phyloP scores from a whole-genome alignment of 2,113 vertebrate species.

The Prionailurus bengalensis region DNA sequence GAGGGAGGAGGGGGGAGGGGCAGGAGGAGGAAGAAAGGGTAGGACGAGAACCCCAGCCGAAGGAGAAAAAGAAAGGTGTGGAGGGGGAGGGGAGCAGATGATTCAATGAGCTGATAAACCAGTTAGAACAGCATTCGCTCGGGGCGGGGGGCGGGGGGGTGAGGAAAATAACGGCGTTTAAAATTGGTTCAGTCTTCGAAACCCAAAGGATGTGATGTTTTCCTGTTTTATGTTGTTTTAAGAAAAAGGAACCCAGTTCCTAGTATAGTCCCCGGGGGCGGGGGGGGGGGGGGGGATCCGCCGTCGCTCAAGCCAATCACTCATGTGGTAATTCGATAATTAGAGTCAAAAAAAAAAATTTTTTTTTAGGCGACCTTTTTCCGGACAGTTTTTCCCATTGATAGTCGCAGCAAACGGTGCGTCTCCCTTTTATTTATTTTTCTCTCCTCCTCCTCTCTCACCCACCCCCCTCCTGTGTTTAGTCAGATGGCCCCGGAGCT shows the following conservation, averaged over 20 bases:
- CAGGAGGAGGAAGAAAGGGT: slow-evolving; percentile 40
- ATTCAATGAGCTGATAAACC: slow-evolving; percentile 81
- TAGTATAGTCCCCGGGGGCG: slow-evolving; percentile 58
- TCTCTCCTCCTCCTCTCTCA: not conserved
- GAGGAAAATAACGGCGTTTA: slow-evolving; percentile 68
- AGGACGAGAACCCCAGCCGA: slow-evolving; percentile 45
- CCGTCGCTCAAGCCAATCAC: slow-evolving; percentile 78
- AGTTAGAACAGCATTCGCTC: slow-evolving; percentile 83
- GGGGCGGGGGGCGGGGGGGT: slow-evolving; percentile 34
- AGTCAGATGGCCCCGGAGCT: slow-evolving; percentile 84
- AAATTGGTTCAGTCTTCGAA: slow-evolving; percentile 76
- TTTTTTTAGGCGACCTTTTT: slow-evolving; percentile 83
- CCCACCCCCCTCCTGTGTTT: slow-evolving; percentile 69
- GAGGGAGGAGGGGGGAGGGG: not conserved
- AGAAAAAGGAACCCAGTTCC: slow-evolving; percentile 78
- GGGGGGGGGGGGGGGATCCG: not conserved
- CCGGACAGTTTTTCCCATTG: slow-evolving; percentile 78
- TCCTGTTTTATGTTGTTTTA: slow-evolving; percentile 80
- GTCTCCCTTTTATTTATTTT: slow-evolving; percentile 78
- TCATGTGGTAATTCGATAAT: slow-evolving; percentile 87
- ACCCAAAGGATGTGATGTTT: slow-evolving; percentile 78
- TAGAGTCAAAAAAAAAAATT: slow-evolving; percentile 80
- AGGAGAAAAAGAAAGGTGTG: slow-evolving; percentile 39
- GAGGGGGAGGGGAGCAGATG: slow-evolving; percentile 38
- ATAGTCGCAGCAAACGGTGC: slow-evolving; percentile 79